These are phyloP conservation scores for Coremacera marginata DNA, from an alignment of 2,888 invertebrate genomes.

Conservation along the genomic window DNA sequence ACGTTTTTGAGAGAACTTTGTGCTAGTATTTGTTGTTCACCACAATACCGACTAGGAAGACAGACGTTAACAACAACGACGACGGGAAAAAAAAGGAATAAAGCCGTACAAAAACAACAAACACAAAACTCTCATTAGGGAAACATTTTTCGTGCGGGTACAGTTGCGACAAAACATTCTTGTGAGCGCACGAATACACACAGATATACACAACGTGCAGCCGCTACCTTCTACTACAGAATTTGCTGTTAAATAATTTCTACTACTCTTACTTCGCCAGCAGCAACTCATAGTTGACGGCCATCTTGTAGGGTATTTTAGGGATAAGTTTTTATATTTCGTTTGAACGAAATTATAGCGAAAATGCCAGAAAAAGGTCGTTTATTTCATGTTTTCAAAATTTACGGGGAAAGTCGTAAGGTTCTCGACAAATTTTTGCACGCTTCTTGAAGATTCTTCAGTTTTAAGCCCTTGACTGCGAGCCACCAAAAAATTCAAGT, in stretches of 20 bases:
- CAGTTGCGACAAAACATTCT: slow-evolving; percentile 51
- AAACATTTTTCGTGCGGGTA: slow-evolving; percentile 44
- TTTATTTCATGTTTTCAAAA: no score
- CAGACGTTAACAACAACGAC: slow-evolving; percentile 32
- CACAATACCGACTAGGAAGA: slow-evolving; percentile 9
- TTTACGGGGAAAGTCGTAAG: no score
- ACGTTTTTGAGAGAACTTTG: not conserved
- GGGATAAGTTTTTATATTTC: no score
- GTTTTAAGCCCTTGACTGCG: no score
- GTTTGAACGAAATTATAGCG: no score
- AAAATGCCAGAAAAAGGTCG: no score
- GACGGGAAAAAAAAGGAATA: slow-evolving; percentile 55
- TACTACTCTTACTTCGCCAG: not conserved
- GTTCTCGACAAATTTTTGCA: no score
- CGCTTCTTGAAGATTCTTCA: no score
- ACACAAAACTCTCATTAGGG: slow-evolving; percentile 36
- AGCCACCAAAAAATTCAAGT: no score
- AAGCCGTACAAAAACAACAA: slow-evolving; percentile 58
- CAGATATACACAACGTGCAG: not conserved
- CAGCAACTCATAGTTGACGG: no score
- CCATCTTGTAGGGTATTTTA: no score
- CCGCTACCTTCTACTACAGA: not conserved
- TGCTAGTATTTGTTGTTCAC: not conserved
- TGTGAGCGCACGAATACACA: not conserved
- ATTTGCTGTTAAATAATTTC: not conserved